phyloP scores from a whole-genome alignment of 2,113 vertebrate genomes.

The Blennius ocellaris region DNA sequence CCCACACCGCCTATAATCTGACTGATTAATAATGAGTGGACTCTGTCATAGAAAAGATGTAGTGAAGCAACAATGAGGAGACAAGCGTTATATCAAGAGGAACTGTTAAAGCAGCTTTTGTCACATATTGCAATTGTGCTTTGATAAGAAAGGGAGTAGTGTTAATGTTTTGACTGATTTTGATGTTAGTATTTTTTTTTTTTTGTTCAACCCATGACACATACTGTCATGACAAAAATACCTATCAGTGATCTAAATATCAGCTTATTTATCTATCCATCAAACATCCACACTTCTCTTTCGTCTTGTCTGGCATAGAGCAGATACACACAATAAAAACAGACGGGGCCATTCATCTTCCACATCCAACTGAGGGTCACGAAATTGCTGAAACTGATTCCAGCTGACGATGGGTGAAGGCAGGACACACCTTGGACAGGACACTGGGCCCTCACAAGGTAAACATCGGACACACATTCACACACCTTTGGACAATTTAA shows the following conservation, averaged over 20 bases:
- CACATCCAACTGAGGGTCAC: no score
- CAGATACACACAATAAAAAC: conserved; percentile 2
- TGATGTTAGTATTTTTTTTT: neutral
- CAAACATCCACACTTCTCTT: conserved; percentile 10
- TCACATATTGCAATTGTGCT: neutral
- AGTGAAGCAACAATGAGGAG: neutral
- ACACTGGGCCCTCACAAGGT: neutral
- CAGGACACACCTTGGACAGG: no score
- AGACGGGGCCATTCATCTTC: conserved; percentile 8
- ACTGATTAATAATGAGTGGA: conserved; percentile 26
- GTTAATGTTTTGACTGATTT: conserved; percentile 25
- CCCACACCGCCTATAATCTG: conserved; percentile 48
- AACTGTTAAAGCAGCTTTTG: neutral
- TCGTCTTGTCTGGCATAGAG: conserved; percentile 1
- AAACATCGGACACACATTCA: no score
- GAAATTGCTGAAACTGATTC: neutral
- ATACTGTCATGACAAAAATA: conserved; percentile 11
- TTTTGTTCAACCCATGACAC: conserved; percentile 3
- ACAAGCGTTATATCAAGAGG: neutral
- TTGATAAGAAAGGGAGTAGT: neutral
- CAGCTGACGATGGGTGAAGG: no score
- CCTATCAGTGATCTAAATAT: conserved; percentile 6
- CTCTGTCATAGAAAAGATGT: neutral
- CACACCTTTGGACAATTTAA: no score
- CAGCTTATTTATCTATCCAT: conserved; percentile 29